Conservation (phyloP, 2,888 invertebrate species). For the Papilio demoleus region DNA sequence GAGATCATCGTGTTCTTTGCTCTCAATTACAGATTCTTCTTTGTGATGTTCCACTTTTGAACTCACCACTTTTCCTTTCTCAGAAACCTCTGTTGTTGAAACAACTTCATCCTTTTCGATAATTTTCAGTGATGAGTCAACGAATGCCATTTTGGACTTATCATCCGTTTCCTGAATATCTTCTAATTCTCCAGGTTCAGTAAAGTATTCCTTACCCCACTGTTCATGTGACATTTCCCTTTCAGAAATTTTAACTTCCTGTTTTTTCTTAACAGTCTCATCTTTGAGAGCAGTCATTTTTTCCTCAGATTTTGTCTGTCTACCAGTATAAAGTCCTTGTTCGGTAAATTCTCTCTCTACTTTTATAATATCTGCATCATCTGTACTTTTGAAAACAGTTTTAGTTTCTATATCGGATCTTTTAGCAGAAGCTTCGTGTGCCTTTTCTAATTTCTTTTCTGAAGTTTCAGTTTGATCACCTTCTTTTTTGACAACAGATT, state of each 20-base stretch:
- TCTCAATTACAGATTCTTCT: constrained; percentile 77
- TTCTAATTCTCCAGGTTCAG: constrained; percentile 76
- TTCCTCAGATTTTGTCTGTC: constrained; percentile 77
- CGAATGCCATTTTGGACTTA: constrained; percentile 71
- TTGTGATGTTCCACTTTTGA: constrained; percentile 77
- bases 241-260: constrained; percentile 80
- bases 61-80: constrained; percentile 77
- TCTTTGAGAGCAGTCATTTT: constrained; percentile 80
- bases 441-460: constrained; percentile 79
- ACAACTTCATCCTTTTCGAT: constrained; percentile 77
- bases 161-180: constrained; percentile 76
- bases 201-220: constrained; percentile 82
- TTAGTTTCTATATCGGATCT: constrained; percentile 77
- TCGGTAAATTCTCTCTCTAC: constrained; percentile 75
- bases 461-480: constrained; percentile 80
- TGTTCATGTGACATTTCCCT: constrained; percentile 80
- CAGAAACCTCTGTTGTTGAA: constrained; percentile 72
- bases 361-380: constrained; percentile 72
- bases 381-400: constrained; percentile 72
- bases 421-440: constrained; percentile 79
- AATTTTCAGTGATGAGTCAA: constrained; percentile 74
- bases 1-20: constrained; percentile 77
- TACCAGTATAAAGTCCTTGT: constrained; percentile 76
- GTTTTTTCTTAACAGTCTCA: constrained; percentile 75
- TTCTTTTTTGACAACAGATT: constrained; percentile 72